Evolutionary conservation across 2,888 invertebrate genomes (phyloP), one percentile per base, ranked within the genome.

Genomic region (Zygaena filipendulae): DNA sequence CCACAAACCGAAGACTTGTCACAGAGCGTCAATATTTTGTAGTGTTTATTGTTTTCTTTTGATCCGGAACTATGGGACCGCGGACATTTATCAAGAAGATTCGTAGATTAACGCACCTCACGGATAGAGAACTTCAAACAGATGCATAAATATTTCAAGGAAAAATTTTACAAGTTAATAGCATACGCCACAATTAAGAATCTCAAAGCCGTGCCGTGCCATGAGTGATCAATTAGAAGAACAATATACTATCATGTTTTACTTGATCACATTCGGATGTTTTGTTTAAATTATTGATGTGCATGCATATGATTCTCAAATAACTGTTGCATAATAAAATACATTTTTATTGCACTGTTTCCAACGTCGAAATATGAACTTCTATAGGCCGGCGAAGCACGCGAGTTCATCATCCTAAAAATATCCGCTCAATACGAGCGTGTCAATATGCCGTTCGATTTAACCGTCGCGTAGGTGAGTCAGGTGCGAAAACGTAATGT

Each of bases 31-130:
- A 64, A 72, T 74, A 72, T 64, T 62, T 68, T 59, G 53, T 59
- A 49, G 42, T 58, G 51, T 72, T 75, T 74, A 75, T 69, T 58
- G 56, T 55, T 48, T 52, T 45, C 48, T 61, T 69, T 77, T 77
- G 75, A 77, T 71, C 64, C 54, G 39, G 39, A 49, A 66, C 63
- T 66, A 66, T 66, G 48, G 50, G 40, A 45, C 39, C 40, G 30
- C 44, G 40, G 49, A 55, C 49, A 54, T 69, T 62, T 60, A 59
- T 63, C 59, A 56, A 61, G 59, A 53, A 49, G 42, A 51, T 57
- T 52, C 42, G 43, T 60, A 59, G 55, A 66, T 62, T 61, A 63
- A 59, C 60, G 62, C 49, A 44, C 35, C 41, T 48, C 50, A 26
- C 25, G 51, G 51, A 51, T 49, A 42, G 38, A 41, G 29, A 39